A percentile compares a stretch with the other conserved stretches of the same genome.
Conservation (phyloP, 2,113 vertebrate species). For the Colossoma macropomum region DNA sequence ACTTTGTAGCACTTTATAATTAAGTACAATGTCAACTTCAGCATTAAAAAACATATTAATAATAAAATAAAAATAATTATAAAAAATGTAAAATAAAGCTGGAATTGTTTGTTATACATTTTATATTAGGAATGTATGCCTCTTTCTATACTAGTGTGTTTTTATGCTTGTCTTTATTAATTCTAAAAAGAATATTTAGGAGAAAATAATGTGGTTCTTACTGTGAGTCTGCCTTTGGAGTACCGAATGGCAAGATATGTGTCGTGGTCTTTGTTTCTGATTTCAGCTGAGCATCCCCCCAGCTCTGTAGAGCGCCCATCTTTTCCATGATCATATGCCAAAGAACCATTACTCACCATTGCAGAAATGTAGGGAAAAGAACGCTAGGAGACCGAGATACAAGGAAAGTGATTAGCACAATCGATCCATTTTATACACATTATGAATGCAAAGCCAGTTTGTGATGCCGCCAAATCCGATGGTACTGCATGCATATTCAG, state of each 20-base stretch:
- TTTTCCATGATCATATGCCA: constrained; percentile 93
- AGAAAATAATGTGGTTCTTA: constrained; percentile 66
- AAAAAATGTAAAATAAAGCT: background rate
- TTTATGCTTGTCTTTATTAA: background rate
- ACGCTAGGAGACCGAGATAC: constrained; percentile 72
- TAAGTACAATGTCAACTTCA: too few species aligned
- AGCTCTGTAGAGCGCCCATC: constrained; percentile 91
- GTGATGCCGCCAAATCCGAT: background rate
- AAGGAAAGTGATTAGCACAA: background rate
- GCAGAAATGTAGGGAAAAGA: constrained; percentile 95
- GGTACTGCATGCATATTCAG: background rate
- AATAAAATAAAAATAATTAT: too few species aligned
- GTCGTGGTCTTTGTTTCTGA: constrained; percentile 92
- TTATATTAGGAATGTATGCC: background rate
- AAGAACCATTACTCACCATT: constrained; percentile 96
- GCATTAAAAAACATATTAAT: too few species aligned
- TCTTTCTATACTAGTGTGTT: background rate
- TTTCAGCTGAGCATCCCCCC: constrained; percentile 90
- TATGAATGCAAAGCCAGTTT: background rate
- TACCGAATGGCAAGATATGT: constrained; percentile 97
- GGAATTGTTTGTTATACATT: too few species aligned
- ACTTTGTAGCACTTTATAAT: too few species aligned
- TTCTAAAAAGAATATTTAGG: background rate
- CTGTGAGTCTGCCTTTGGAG: constrained; percentile 92
- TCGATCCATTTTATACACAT: background rate